phyloP scores from a whole-genome alignment of 2,888 invertebrate genomes.

The Cylloceria caligata region DNA sequence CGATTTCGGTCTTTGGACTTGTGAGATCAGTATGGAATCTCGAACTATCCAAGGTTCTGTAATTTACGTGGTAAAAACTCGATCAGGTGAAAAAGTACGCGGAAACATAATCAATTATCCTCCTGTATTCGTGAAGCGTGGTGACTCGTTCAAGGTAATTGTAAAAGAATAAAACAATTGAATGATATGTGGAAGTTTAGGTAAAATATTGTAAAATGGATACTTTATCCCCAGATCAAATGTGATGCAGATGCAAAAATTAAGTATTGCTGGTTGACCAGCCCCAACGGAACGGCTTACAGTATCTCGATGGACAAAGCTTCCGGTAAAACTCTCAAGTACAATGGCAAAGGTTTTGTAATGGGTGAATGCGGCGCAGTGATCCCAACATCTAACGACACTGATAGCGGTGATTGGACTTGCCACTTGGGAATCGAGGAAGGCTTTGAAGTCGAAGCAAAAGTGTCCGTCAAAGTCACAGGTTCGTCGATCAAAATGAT shows the following conservation, averaged over 20 bases:
- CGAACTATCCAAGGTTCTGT: slow-evolving; percentile 18
- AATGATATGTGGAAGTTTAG: too few relatives aligned
- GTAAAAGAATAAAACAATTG: not conserved
- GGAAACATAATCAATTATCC: not conserved
- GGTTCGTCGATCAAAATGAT: slow-evolving; percentile 70
- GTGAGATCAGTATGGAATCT: slow-evolving; percentile 66
- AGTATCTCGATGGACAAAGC: slow-evolving; percentile 64
- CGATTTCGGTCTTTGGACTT: slow-evolving; percentile 80
- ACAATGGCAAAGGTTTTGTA: slow-evolving; percentile 75
- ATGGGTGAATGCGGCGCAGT: slow-evolving; percentile 78
- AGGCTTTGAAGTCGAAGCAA: slow-evolving; percentile 71
- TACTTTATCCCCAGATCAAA: slow-evolving; percentile 73
- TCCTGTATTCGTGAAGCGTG: slow-evolving; percentile 74
- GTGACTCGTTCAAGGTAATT: slow-evolving; percentile 75
- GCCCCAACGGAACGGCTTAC: slow-evolving; percentile 78
- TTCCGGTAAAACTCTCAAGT: slow-evolving; percentile 64
- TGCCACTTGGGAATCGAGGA: slow-evolving; percentile 77
- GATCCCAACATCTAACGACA: slow-evolving; percentile 70
- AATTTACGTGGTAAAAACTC: slow-evolving; percentile 41
- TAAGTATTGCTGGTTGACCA: slow-evolving; percentile 79
- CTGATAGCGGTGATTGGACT: slow-evolving; percentile 77
- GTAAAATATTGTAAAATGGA: not conserved
- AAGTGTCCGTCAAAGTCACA: slow-evolving; percentile 75
- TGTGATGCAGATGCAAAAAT: slow-evolving; percentile 73
- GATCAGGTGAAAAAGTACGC: not conserved